Conservation (phyloP, 2,888 invertebrate genomes). For the Sesia bembeciformis region DNA sequence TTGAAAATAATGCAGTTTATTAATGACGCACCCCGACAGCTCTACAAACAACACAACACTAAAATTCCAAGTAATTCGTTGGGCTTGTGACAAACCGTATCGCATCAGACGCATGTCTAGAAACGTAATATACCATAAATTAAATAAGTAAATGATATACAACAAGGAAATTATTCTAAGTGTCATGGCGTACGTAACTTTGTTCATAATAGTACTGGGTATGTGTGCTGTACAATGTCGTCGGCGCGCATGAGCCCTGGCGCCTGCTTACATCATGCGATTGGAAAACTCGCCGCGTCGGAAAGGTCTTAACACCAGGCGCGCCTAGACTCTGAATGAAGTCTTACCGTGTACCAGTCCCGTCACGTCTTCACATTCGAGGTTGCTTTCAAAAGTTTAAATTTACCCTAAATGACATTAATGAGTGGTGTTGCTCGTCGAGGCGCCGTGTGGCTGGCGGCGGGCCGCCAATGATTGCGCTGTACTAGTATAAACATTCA, state of each 20-base stretch:
- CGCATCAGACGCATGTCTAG: too few relatives aligned
- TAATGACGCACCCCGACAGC: too few relatives aligned
- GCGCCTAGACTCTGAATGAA: constrained; percentile 47
- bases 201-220: not conserved
- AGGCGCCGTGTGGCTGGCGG: constrained; percentile 24
- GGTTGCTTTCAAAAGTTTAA: constrained; percentile 59
- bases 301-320: constrained; percentile 38
- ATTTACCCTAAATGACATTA: constrained; percentile 58
- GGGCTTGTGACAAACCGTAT: too few relatives aligned
- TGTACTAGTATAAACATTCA: constrained; percentile 55
- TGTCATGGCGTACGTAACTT: too few relatives aligned
- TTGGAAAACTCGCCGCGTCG: constrained; percentile 58
- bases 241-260: constrained; percentile 20
- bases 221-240: not conserved
- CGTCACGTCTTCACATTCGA: constrained; percentile 42
- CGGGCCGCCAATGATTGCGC: constrained; percentile 27
- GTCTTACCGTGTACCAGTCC: constrained; percentile 28
- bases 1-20: too few relatives aligned
- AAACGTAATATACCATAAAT: too few relatives aligned
- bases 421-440: constrained; percentile 40
- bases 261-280: constrained; percentile 64
- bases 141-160: too few relatives aligned
- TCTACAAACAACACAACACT: too few relatives aligned
- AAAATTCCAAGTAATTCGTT: too few relatives aligned
- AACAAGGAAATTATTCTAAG: too few relatives aligned